Evolutionary conservation across 2,113 vertebrate genomes (phyloP).

Genomic region (Pelmatolapia mariae): DNA sequence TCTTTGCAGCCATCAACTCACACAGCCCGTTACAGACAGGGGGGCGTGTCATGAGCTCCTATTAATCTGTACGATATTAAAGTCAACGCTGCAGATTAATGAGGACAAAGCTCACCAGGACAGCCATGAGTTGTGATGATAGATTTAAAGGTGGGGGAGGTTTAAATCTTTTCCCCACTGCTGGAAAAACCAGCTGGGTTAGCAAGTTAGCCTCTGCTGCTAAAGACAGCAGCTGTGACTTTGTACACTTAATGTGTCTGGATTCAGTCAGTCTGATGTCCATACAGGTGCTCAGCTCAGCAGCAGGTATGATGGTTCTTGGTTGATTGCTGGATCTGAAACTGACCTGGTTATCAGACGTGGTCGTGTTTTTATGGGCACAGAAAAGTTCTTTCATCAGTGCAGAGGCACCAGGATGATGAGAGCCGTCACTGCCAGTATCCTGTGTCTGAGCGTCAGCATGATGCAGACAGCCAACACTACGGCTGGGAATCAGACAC

Average conservation of each 20-base stretch:
- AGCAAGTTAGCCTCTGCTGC: background rate
- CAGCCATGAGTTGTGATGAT: background rate
- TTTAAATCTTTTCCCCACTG: background rate
- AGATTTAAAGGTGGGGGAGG: background rate
- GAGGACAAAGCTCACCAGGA: rapidly evolving
- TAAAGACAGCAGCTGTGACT: background rate
- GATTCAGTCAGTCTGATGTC: background rate
- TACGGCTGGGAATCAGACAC: background rate
- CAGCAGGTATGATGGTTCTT: background rate
- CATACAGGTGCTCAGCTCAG: background rate
- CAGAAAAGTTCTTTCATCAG: background rate
- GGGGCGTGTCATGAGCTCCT: rapidly evolving
- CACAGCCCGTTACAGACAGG: background rate
- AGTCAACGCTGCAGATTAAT: background rate
- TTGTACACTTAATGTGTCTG: background rate
- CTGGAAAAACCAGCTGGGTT: background rate
- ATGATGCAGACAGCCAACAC: background rate
- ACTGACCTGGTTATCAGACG: background rate
- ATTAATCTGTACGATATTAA: background rate
- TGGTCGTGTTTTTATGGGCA: background rate
- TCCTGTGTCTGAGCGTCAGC: background rate
- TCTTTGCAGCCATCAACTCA: background rate
- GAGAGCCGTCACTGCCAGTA: background rate
- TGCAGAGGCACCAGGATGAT: background rate
- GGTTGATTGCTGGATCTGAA: background rate